A percentile compares a stretch with the other conserved stretches of the same genome.
These are phyloP conservation scores for Aphelenchoides besseyi DNA, from an alignment of 1,140 invertebrate species.

Conservation along the genomic window DNA sequence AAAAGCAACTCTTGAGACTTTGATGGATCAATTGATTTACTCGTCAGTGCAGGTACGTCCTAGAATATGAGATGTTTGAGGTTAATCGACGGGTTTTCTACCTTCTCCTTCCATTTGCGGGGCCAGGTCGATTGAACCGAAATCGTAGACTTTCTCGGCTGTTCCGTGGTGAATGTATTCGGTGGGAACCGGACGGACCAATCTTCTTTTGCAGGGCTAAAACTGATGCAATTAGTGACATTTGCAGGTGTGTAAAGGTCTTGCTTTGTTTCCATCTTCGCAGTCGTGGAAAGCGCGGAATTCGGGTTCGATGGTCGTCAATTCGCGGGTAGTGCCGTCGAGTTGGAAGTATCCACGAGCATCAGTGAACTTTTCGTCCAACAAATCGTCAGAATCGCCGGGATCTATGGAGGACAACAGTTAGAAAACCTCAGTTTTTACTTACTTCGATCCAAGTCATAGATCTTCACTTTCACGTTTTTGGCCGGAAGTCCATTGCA, in stretches of 20 bases:
- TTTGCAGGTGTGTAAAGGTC: not conserved
- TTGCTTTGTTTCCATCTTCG: slow-evolving; percentile 10
- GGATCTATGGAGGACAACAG: slow-evolving; percentile 30
- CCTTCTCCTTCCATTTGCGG: slow-evolving; percentile 6
- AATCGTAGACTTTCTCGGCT: slow-evolving; percentile 12
- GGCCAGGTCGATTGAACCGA: slow-evolving; percentile 12
- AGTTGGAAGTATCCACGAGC: slow-evolving; percentile 31
- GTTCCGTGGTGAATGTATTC: slow-evolving; percentile 23
- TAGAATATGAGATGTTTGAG: no score
- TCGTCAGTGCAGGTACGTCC: not conserved
- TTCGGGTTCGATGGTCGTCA: slow-evolving; percentile 50
- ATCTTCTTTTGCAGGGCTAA: slow-evolving; percentile 1
- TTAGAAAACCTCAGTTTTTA: not conserved
- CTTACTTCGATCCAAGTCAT: slow-evolving; percentile 28
- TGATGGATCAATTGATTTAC: no score
- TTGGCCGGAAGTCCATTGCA: slow-evolving; percentile 33
- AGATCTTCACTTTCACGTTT: slow-evolving; percentile 49
- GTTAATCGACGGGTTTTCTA: no score
- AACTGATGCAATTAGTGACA: not conserved
- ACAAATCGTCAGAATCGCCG: slow-evolving; percentile 43
- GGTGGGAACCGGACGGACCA: slow-evolving; percentile 1
- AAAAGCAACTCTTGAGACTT: no score
- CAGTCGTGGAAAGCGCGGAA: slow-evolving; percentile 13
- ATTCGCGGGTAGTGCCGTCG: slow-evolving; percentile 45
- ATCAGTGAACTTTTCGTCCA: slow-evolving; percentile 53